phyloP scores from a whole-genome alignment of 2,797 vertebrate species.

The Poeciliopsis gracilis region DNA sequence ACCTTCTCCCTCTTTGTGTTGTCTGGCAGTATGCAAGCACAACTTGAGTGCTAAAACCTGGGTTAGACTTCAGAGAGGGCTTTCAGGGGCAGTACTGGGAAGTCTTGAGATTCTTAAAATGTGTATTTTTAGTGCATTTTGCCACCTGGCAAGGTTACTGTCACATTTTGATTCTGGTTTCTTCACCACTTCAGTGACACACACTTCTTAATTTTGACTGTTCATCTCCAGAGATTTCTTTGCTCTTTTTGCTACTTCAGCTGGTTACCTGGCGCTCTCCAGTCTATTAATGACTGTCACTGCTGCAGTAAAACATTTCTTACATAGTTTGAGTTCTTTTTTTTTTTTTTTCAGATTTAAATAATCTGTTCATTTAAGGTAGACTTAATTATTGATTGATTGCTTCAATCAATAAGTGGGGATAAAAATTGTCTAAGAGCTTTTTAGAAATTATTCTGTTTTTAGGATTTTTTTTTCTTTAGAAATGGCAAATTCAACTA shows the following conservation, averaged over 20 bases:
- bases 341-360: not conserved
- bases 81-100: not conserved
- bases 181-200: not conserved
- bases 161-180: not conserved
- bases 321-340: not conserved
- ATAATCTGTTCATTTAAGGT: not conserved
- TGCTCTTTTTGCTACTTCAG: not conserved
- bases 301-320: not conserved
- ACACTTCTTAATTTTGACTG: not conserved
- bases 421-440: not conserved
- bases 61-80: not conserved
- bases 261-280: not conserved
- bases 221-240: not conserved
- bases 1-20: conserved; percentile 32
- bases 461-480: not conserved
- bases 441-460: not conserved
- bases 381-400: not conserved
- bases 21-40: conserved; percentile 20
- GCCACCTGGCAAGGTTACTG: not conserved
- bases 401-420: not conserved
- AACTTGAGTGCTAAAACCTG: conserved; percentile 5
- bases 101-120: not conserved
- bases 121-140: not conserved
- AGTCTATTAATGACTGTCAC: not conserved
- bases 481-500: not conserved